phyloP scores from a whole-genome alignment of 2,888 invertebrate species.

The Norana najaformis region DNA sequence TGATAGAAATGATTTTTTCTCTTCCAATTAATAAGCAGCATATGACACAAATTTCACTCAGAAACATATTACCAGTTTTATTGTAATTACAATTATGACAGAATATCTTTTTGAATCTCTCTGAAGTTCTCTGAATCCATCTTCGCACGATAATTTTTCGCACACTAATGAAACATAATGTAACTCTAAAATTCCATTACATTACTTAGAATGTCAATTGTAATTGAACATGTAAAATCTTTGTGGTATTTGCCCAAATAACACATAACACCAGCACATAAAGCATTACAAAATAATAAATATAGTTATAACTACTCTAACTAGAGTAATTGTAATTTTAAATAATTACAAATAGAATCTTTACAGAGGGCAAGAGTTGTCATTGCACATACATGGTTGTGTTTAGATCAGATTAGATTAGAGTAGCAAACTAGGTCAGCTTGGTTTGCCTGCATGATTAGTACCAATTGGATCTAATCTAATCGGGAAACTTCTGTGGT shows the following conservation, averaged over 20 bases:
- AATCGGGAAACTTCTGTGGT: not conserved
- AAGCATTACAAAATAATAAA: not conserved
- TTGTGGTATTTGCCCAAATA: not conserved
- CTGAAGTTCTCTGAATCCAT: not conserved
- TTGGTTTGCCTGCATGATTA: slow-evolving; percentile 13
- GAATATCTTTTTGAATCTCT: not conserved
- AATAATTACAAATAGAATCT: not conserved
- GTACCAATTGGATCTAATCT: not conserved
- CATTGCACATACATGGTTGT: not conserved
- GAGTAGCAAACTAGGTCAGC: not conserved
- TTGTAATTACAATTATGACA: not conserved
- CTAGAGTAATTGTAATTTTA: not conserved
- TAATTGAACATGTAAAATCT: not conserved
- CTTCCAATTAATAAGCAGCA: not conserved
- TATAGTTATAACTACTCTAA: slow-evolving; percentile 13
- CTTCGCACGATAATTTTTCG: not conserved
- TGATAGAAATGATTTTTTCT: not conserved
- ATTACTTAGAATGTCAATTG: not conserved
- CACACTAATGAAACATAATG: no score
- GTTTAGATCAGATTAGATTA: not conserved
- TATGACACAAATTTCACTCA: not conserved
- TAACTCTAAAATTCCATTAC: no score
- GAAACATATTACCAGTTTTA: not conserved
- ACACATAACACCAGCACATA: not conserved
- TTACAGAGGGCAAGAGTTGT: not conserved